phyloP scores from a whole-genome alignment of 1,140 invertebrate genomes.

The Euwallacea similis region DNA sequence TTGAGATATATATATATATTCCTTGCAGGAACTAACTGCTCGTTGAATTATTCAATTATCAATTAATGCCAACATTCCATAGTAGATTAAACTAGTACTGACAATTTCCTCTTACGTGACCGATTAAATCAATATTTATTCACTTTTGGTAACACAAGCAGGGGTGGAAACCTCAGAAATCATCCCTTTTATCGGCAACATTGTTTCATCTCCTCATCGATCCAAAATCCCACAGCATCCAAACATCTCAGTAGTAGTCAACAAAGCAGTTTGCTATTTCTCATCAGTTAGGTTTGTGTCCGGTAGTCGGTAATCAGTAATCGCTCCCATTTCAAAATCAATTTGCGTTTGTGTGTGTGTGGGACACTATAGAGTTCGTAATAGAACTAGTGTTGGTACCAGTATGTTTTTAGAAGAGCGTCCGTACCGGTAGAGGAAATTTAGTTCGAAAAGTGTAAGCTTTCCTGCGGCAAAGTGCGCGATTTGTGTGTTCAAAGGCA shows the following conservation, averaged over 20 bases:
- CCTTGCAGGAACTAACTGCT: no score
- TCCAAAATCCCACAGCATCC: background rate
- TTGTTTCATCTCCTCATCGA: constrained; percentile 1
- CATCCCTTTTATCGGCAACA: background rate
- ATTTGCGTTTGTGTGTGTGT: background rate
- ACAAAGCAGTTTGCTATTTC: constrained; percentile 1
- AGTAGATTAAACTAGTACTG: no score
- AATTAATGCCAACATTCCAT: background rate
- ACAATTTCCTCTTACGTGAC: no score
- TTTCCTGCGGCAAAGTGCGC: background rate
- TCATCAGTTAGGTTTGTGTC: background rate
- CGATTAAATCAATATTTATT: background rate
- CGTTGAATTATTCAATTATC: background rate
- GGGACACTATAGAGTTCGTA: no score
- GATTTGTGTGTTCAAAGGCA: background rate
- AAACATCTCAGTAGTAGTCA: background rate
- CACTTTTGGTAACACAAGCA: background rate
- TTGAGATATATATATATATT: no score
- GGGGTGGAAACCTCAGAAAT: background rate
- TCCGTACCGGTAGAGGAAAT: no score
- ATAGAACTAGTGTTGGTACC: no score
- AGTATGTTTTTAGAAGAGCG: no score
- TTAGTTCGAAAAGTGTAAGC: no score
- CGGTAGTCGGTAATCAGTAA: constrained; percentile 1
- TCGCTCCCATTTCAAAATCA: background rate